These are phyloP conservation scores for Corythornis leucogaster DNA, from an alignment of 2,797 vertebrate genomes.

Conservation along the genomic window DNA sequence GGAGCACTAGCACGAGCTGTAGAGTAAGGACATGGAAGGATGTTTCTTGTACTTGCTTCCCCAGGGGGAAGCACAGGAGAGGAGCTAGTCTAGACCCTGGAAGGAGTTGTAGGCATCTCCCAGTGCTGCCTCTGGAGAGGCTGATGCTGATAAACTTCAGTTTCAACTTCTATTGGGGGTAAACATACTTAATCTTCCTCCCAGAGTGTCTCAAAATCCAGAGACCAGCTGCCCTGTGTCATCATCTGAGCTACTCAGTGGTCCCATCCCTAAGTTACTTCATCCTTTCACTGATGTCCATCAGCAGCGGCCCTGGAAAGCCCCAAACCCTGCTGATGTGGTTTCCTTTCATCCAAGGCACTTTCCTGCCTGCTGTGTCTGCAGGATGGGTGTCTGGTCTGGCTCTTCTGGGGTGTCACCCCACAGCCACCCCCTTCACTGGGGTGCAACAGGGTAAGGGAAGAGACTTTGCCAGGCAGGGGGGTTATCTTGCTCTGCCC, in stretches of 20 bases:
- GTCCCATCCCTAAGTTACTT: accelerated
- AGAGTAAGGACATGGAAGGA: accelerated
- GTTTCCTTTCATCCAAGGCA: background rate
- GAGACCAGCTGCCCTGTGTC: accelerated
- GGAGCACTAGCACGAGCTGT: background rate
- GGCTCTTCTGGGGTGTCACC: background rate
- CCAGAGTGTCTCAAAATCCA: background rate
- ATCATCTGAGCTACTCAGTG: accelerated
- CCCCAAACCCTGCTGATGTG: background rate
- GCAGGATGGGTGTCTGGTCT: background rate
- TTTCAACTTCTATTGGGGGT: background rate
- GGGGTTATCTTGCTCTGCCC: background rate
- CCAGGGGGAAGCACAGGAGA: accelerated
- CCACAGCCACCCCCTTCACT: background rate
- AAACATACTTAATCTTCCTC: background rate
- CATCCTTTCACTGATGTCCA: accelerated
- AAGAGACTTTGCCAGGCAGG: background rate
- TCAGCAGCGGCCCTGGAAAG: background rate
- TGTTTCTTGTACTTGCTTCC: background rate
- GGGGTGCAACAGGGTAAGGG: background rate
- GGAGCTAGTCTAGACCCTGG: background rate
- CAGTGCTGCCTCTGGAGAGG: accelerated
- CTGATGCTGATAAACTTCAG: background rate
- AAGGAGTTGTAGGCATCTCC: background rate
- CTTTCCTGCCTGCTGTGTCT: accelerated